Evolutionary conservation across 1,140 invertebrate genomes (phyloP), one percentile per base, ranked within the genome.

Genomic region (Oreohelix idahoensis): DNA sequence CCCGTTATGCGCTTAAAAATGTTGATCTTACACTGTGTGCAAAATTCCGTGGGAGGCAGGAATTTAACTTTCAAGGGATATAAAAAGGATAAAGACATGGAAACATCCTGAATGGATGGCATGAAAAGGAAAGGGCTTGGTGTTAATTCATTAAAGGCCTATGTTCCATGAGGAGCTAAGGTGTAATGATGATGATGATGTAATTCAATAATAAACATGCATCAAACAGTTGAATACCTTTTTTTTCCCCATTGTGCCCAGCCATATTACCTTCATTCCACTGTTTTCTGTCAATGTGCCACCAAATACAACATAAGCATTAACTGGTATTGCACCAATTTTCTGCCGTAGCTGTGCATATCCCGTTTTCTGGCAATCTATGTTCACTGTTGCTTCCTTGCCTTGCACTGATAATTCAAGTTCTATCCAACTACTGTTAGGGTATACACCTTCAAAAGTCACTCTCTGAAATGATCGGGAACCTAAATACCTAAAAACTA

Each of bases 401-500:
- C 79, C 77, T 36, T 80, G 58, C 53, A 87, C 36, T 0, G 66
- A 66, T 4, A 87, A 35, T 69, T 78, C 73, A 53, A 85, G 35
- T 26, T 71, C 69, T 49, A 63, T 75, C 87, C 87, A 88, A 36
- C 81, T 63, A 15, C 39, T 36, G 32, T 79, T 38, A 36, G 86
- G 85, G 23, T 82, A 82, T 23, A 84, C 84, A 70, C 78, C 53
- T 75, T 63, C 36, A 42, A 87, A 32, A 0, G 58, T 81, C 11
- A 86, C 83, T 35, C 88, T 78, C 71, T 88, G 87, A 69, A 86
- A 87, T 20, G 88, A 89, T 66, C 32, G 83, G 5, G 75, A 79
- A 20, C 88, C 88, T 36, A 86, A 79, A 69, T 89, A 89, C 75
- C 86, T 83, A 11, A 89, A 49, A n/a, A 86, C 79, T 38, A 89